Base-by-base conservation (phyloP, 2,797 vertebrate species). In the Urocyon cinereoargenteus region DNA sequence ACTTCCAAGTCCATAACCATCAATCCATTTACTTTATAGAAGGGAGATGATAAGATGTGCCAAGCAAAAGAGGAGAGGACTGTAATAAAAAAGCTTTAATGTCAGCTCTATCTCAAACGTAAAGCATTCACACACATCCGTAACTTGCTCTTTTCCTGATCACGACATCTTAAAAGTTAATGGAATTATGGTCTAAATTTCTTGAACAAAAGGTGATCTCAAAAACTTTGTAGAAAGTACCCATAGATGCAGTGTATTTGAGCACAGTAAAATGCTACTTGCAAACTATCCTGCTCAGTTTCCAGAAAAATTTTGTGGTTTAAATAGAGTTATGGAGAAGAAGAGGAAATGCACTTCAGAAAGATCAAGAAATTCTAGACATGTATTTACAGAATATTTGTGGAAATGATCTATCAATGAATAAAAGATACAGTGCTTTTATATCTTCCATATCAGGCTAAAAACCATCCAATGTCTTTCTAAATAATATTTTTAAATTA, bases 11-110 rank as follows among this genome's bases (percentile, higher is more conserved):
- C 51, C 70, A 91, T 6, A 93, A n/a, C 31, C 62, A 91, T 72
- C 62, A 66, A 78, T 86, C 78, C 57, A 62, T 21, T 91, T 64
- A 93, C 79, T 66, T 94, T 91, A 59, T 86, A 96, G 40, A 78
- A 83, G 61, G 68, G 21, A 93, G 28, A 68, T 57, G 73, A 68
- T n/a, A 93, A 62, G 61, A 75, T 90, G 75, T 96, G 64, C 64
- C 62, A 96, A 81, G 94, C 26, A 83, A 95, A 96, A 85, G 90
- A 36, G 40, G 78, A 89, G 16, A 79, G 8, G 16, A 90, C 55
- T 87, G 19, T 70, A 89, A 84, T 81, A 66, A 86, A 86, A 81
- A 92, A 13, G 6, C 5, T 53, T 59, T 86, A 87, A 72, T 61
- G 70, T 91, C 57, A 82, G 15, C 2, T 61, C 68, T 91, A 26